phyloP scores from a whole-genome alignment of 2,888 invertebrate genomes.

The Tenodera sinensis region DNA sequence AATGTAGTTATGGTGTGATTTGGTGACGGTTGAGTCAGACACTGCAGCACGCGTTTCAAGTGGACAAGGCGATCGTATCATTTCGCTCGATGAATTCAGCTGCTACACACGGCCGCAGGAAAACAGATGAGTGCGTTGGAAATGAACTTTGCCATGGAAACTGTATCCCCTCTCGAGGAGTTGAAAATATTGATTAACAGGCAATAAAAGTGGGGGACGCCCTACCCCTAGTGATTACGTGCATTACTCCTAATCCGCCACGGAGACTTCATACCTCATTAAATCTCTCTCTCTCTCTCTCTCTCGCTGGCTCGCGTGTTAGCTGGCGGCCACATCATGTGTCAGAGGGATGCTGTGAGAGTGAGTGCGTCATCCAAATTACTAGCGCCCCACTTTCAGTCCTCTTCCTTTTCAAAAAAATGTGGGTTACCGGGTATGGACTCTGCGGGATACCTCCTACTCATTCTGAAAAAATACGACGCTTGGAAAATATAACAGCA shows the following conservation, averaged over 20 bases:
- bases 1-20: too few species aligned
- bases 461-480: too few species aligned
- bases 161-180: background rate
- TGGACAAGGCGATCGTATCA: background rate
- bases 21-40: too few species aligned
- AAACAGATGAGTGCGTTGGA: background rate
- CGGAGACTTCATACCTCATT: conserved; percentile 33
- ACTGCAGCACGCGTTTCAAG: too few species aligned
- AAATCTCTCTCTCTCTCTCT: too few species aligned
- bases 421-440: background rate
- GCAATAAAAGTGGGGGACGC: conserved; percentile 27
- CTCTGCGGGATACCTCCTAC: too few species aligned
- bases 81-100: background rate
- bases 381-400: background rate
- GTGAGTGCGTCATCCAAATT: background rate
- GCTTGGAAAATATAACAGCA: too few species aligned
- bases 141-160: background rate
- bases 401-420: background rate
- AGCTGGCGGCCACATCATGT: background rate
- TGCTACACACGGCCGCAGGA: background rate
- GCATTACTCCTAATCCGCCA: conserved; percentile 30
- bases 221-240: conserved; percentile 29
- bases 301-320: conserved; percentile 7
- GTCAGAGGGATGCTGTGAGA: background rate
- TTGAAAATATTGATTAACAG: conserved; percentile 30